Evolutionary conservation across 2,113 vertebrate genomes (phyloP).

Genomic region (Anoplopoma fimbria): DNA sequence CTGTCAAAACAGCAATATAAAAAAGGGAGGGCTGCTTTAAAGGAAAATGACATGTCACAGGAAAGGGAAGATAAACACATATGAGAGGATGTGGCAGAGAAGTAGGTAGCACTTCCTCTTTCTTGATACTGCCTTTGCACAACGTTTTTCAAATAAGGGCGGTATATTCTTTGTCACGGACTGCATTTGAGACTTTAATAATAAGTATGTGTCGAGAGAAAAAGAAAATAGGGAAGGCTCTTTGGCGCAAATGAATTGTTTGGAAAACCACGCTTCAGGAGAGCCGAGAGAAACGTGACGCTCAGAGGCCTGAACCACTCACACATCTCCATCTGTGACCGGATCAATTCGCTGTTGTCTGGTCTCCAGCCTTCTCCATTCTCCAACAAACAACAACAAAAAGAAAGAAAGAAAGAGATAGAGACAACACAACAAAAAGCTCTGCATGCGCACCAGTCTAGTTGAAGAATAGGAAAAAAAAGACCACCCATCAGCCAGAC

Average conservation of each 20-base stretch:
- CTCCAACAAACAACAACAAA: constrained; percentile 21
- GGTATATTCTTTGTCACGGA: constrained; percentile 30
- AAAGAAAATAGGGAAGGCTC: constrained; percentile 22
- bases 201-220: neutral
- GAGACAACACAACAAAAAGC: constrained; percentile 26
- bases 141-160: constrained; percentile 35
- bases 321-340: constrained; percentile 58
- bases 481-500: constrained; percentile 65
- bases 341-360: constrained; percentile 58
- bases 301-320: constrained; percentile 50
- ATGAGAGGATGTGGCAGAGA: constrained; percentile 64
- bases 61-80: constrained; percentile 45
- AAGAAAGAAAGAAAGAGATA: neutral
- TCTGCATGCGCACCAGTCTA: constrained; percentile 29
- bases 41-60: constrained; percentile 50
- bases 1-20: constrained; percentile 46
- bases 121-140: constrained; percentile 7
- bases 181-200: constrained; percentile 34
- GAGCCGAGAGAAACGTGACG: constrained; percentile 55
- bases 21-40: constrained; percentile 26
- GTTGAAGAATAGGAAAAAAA: constrained; percentile 57
- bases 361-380: constrained; percentile 33
- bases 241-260: constrained; percentile 47
- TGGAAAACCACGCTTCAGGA: constrained; percentile 45
- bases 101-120: constrained; percentile 72